A percentile compares a stretch with the other conserved stretches of the same genome.
Conservation (phyloP, 2,888 invertebrate genomes). For the Pasiphila rectangulata region DNA sequence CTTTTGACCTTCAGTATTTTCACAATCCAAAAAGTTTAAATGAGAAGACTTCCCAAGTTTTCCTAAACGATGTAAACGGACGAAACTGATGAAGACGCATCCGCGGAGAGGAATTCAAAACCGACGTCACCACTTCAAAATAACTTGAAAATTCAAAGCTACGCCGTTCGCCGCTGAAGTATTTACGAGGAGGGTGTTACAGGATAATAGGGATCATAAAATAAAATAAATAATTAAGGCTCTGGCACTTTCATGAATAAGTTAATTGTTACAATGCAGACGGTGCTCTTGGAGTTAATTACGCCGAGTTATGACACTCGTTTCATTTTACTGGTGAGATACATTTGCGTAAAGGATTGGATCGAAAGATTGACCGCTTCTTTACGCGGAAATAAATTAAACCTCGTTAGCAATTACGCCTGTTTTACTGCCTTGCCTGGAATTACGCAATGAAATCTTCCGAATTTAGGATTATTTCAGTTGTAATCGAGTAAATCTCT, state of each 20-base stretch:
- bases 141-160: constrained; percentile 50
- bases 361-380: constrained; percentile 34
- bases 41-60: constrained; percentile 21
- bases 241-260: constrained; percentile 72
- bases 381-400: constrained; percentile 23
- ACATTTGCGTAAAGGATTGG: constrained; percentile 37
- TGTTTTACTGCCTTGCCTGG: constrained; percentile 9
- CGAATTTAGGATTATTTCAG: constrained; percentile 5
- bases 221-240: constrained; percentile 78
- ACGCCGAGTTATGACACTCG: constrained; percentile 34
- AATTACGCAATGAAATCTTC: background rate
- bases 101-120: constrained; percentile 35
- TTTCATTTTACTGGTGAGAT: constrained; percentile 34
- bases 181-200: constrained; percentile 68
- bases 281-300: constrained; percentile 35
- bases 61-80: constrained; percentile 21
- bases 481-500: constrained; percentile 11
- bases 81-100: constrained; percentile 22
- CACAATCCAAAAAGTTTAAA: constrained; percentile 21
- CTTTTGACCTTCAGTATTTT: constrained; percentile 14
- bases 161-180: constrained; percentile 55
- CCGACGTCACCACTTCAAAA: constrained; percentile 39
- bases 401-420: constrained; percentile 21
- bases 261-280: constrained; percentile 66
- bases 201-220: constrained; percentile 74